phyloP scores from a whole-genome alignment of 2,888 invertebrate genomes.

The Vesta saturnalis region DNA sequence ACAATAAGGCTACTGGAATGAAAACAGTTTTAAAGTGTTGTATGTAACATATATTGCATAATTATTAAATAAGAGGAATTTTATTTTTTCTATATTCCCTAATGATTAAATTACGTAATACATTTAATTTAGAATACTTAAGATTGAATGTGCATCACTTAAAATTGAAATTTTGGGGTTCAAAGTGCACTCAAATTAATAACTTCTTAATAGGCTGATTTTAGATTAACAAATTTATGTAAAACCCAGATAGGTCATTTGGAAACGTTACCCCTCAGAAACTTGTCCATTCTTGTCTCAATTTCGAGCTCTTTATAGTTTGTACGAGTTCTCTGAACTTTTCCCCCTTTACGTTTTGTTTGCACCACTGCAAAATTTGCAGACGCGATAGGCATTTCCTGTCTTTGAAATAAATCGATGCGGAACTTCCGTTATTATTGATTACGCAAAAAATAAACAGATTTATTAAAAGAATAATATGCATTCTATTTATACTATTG shows the following conservation, averaged over 20 bases:
- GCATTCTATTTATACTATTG: neutral
- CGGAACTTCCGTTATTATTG: constrained; percentile 26
- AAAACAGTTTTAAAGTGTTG: neutral
- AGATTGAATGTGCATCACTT: too few species aligned
- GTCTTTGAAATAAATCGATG: constrained; percentile 18
- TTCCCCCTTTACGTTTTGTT: constrained; percentile 14
- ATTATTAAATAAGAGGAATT: too few species aligned
- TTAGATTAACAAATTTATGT: neutral
- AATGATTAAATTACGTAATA: too few species aligned
- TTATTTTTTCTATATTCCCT: too few species aligned
- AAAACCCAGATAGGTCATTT: constrained; percentile 31
- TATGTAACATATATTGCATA: too few species aligned
- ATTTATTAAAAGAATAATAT: neutral
- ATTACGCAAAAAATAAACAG: constrained; percentile 10
- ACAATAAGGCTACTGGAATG: neutral
- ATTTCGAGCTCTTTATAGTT: constrained; percentile 14
- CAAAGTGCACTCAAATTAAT: too few species aligned
- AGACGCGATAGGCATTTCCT: constrained; percentile 29
- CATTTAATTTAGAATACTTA: too few species aligned
- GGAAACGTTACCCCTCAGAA: constrained; percentile 24
- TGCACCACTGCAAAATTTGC: constrained; percentile 16
- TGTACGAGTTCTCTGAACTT: constrained; percentile 21
- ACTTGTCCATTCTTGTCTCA: constrained; percentile 17
- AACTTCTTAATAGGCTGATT: neutral
- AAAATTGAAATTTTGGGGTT: too few species aligned